A percentile compares a stretch with the other conserved stretches of the same genome.
phyloP scores from a whole-genome alignment of 2,797 vertebrate species.

The Tiaroga cobitis region DNA sequence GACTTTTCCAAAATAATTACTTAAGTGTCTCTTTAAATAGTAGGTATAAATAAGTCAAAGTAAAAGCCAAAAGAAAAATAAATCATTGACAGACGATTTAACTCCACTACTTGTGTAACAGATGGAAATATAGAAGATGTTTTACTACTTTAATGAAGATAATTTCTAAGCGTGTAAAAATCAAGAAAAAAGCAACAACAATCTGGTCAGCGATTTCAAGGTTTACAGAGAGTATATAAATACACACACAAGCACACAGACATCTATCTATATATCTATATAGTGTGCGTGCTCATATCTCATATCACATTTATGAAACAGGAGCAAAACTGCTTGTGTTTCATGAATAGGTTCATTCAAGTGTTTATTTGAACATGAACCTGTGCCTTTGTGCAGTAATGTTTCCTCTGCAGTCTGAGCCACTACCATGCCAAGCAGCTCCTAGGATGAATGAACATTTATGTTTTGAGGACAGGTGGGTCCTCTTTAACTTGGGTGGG shows the following conservation, averaged over 20 bases:
- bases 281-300: too few species aligned
- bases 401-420: not conserved
- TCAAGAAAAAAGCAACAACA: not conserved
- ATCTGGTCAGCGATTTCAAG: not conserved
- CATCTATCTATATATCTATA: too few species aligned
- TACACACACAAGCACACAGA: too few species aligned
- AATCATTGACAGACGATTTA: not conserved
- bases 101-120: not conserved
- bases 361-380: not conserved
- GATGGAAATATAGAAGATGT: not conserved
- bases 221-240: not conserved
- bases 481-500: conserved; percentile 32
- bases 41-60: not conserved
- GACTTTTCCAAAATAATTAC: not conserved
- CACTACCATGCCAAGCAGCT: not conserved
- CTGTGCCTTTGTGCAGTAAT: not conserved
- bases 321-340: not conserved
- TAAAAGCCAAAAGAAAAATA: not conserved
- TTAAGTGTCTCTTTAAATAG: not conserved
- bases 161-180: not conserved
- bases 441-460: not conserved
- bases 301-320: not conserved
- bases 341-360: not conserved
- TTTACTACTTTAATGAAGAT: not conserved
- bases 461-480: conserved; percentile 14